Evolutionary conservation across 2,797 vertebrate genomes (phyloP).

Genomic region (Dromococcyx pavoninus): DNA sequence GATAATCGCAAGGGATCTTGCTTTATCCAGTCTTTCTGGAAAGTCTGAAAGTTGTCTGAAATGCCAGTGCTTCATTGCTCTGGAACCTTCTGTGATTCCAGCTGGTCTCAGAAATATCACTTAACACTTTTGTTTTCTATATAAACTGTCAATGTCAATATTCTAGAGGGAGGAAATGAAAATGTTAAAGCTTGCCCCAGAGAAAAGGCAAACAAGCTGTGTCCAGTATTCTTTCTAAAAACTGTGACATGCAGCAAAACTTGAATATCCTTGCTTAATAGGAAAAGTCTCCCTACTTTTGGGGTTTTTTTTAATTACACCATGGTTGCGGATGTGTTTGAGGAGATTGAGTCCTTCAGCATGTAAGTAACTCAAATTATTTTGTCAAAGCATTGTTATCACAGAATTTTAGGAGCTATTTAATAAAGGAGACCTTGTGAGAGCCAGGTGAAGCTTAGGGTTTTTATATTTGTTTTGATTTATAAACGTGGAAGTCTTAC

Average conservation of each 20-base stretch:
- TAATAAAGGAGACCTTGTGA: neutral
- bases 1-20: neutral
- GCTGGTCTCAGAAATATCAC: neutral
- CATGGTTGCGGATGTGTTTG: neutral
- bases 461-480: neutral
- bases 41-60: neutral
- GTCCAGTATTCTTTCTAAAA: neutral
- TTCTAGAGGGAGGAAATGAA: neutral
- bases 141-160: neutral
- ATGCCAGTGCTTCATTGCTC: neutral
- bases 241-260: neutral
- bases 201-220: neutral
- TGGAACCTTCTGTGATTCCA: neutral
- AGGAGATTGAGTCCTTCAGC: neutral
- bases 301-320: neutral
- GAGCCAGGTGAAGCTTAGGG: neutral
- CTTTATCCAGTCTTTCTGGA: neutral
- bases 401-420: neutral
- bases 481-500: neutral
- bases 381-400: neutral
- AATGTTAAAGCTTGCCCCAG: neutral
- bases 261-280: neutral
- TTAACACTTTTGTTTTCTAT: neutral
- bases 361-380: neutral
- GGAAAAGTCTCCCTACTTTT: neutral